A percentile compares a stretch with the other conserved stretches of the same genome.
Evolutionary conservation across 2,888 invertebrate species (phyloP).

Genomic region (Chironomus riparius): DNA sequence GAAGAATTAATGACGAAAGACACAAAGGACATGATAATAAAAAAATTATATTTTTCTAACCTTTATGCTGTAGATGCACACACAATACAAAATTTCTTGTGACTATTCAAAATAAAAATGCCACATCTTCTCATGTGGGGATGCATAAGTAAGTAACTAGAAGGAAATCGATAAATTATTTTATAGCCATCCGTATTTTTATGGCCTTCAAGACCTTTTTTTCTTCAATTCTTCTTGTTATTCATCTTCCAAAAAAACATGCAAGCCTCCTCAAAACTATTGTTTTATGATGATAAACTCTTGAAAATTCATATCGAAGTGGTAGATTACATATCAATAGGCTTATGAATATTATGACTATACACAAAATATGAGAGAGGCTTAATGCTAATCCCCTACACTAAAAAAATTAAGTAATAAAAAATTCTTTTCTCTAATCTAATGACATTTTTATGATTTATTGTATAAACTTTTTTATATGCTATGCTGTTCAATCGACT

Average conservation of each 20-base stretch:
- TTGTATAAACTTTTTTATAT: background rate
- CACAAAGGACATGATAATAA: background rate
- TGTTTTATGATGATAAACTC: constrained; percentile 1
- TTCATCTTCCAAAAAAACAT: background rate
- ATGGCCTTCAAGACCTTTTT: background rate
- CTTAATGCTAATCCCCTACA: background rate
- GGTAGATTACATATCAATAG: no score
- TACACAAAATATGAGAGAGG: background rate
- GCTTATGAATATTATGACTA: no score
- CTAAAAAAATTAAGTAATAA: no score
- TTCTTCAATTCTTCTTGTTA: background rate
- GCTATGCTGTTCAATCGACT: no score
- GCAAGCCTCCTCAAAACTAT: background rate
- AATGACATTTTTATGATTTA: background rate
- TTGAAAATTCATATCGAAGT: background rate
- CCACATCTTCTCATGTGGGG: background rate
- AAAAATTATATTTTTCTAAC: background rate
- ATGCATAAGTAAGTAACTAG: background rate
- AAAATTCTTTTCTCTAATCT: background rate
- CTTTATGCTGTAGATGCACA: background rate
- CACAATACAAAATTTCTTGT: no score
- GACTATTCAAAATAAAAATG: no score
- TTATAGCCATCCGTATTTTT: background rate
- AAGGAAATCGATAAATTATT: constrained; percentile 10
- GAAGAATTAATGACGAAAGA: background rate